phyloP scores from a whole-genome alignment of 30 jellyfish, hydroid and myxozoan genomes.

The Turritopsis dohrnii region DNA sequence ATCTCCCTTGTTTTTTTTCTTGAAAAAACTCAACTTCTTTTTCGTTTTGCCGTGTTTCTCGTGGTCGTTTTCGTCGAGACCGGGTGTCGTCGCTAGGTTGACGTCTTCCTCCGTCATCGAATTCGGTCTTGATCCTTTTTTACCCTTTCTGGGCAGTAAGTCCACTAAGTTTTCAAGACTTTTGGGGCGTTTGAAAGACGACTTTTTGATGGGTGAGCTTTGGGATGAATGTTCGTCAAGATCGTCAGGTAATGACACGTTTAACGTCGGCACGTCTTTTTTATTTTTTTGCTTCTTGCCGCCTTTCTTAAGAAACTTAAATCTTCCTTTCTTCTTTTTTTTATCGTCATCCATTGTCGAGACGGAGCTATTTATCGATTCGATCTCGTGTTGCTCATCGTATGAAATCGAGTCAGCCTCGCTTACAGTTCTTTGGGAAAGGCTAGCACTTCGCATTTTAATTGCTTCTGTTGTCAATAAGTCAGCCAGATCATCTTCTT shows the following conservation, averaged over 20 bases:
- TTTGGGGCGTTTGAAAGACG: neutral
- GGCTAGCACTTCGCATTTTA: neutral
- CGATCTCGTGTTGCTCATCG: neutral
- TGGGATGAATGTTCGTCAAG: neutral
- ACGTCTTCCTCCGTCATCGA: slow-evolving; percentile 18
- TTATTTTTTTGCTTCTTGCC: slow-evolving; percentile 15
- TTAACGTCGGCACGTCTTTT: neutral
- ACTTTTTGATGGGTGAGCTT: neutral
- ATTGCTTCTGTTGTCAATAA: neutral
- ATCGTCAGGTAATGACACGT: neutral
- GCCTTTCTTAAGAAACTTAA: neutral
- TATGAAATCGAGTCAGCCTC: slow-evolving; percentile 14
- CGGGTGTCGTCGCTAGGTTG: neutral
- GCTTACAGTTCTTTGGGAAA: neutral
- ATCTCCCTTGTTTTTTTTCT: neutral
- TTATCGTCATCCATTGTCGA: neutral
- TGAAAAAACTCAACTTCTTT: slow-evolving; percentile 11
- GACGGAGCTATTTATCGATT: neutral
- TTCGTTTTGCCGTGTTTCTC: neutral
- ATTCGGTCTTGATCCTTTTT: slow-evolving; percentile 2
- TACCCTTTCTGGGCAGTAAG: neutral
- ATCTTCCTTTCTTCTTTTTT: slow-evolving; percentile 16
- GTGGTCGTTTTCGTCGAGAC: neutral
- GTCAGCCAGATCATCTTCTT: neutral
- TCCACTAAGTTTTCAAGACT: slow-evolving; percentile 16